Conservation (phyloP, 1,140 invertebrate genomes). For the Meloidogyne floridensis region DNA sequence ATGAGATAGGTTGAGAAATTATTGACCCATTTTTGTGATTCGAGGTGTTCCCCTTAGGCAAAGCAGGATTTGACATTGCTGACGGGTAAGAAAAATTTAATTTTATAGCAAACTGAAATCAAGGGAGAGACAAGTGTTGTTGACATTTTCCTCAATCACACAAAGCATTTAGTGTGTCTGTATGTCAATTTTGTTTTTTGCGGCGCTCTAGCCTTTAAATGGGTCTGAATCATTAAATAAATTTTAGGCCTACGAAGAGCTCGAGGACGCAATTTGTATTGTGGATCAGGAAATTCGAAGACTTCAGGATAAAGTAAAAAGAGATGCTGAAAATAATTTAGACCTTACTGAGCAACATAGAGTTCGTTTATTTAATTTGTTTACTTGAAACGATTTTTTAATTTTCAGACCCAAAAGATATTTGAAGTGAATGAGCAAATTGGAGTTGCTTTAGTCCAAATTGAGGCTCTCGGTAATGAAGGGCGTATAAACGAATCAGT, state of each 20-base stretch:
- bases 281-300: slow-evolving; percentile 57
- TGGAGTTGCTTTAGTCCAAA: slow-evolving; percentile 44
- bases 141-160: slow-evolving; percentile 4
- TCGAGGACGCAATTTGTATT: slow-evolving; percentile 55
- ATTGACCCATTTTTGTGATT: neutral
- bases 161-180: slow-evolving; percentile 14
- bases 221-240: slow-evolving; percentile 1
- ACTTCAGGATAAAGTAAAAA: slow-evolving; percentile 58
- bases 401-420: slow-evolving; percentile 55
- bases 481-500: slow-evolving; percentile 62
- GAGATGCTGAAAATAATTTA: slow-evolving; percentile 52
- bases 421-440: slow-evolving; percentile 63
- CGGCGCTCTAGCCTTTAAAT: slow-evolving; percentile 22
- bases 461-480: slow-evolving; percentile 62
- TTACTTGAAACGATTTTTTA: neutral
- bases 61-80: slow-evolving; percentile 18
- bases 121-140: neutral
- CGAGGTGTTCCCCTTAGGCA: slow-evolving; percentile 9
- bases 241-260: slow-evolving; percentile 57
- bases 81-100: slow-evolving; percentile 11
- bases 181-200: slow-evolving; percentile 29
- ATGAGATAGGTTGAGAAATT: neutral
- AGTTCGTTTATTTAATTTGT: slow-evolving; percentile 7
- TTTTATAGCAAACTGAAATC: slow-evolving; percentile 6
- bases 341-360: slow-evolving; percentile 28